These are phyloP conservation scores for Mus caroli DNA, from an alignment of 2,797 vertebrate genomes.

Conservation along the genomic window DNA sequence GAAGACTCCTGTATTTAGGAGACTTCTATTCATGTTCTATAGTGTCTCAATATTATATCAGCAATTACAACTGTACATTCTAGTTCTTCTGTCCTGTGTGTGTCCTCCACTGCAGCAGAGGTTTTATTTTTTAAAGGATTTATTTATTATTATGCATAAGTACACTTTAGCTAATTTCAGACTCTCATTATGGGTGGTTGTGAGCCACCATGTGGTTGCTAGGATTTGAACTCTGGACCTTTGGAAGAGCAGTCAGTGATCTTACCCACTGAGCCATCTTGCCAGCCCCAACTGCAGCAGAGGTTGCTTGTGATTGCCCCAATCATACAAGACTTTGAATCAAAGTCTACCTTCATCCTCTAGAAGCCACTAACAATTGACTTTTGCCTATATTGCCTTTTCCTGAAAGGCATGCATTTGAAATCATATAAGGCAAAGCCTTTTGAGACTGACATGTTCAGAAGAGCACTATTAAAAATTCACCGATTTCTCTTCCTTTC, in stretches of 20 bases:
- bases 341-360: background rate
- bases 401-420: background rate
- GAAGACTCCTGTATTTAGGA: background rate
- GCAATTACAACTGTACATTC: no score
- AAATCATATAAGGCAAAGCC: background rate
- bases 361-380: background rate
- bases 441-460: background rate
- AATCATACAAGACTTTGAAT: accelerated
- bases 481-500: background rate
- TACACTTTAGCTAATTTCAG: no score
- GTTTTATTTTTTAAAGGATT: no score
- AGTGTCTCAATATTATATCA: background rate
- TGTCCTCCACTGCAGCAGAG: background rate
- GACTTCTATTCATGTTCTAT: no score
- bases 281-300: no score
- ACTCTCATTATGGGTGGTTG: no score
- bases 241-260: no score
- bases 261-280: no score
- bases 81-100: background rate
- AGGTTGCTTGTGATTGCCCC: background rate
- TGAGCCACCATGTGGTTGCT: no score
- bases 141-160: no score
- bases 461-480: no score
- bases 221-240: no score
- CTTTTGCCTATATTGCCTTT: background rate